A percentile compares a stretch with the other conserved stretches of the same genome.
phyloP scores from a whole-genome alignment of 37 sponge, comb jelly and placozoan species.

The Aplysina aerophoba region DNA sequence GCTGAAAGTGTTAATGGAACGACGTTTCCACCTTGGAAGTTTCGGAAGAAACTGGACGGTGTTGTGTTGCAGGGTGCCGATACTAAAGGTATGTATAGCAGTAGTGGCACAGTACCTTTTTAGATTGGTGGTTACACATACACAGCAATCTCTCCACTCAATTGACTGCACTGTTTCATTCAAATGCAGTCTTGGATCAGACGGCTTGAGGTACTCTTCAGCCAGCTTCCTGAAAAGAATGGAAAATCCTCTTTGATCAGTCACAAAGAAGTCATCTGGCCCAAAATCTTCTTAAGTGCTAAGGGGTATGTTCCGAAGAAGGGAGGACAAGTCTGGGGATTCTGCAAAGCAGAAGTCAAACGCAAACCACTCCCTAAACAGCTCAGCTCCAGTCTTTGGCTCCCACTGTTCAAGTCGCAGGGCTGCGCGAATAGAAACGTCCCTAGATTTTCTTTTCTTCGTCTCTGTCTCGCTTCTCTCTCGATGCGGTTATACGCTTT shows the following conservation, averaged over 20 bases:
- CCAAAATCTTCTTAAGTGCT: conserved; percentile 21
- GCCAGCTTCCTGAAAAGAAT: conserved; percentile 23
- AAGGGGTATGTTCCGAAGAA: background rate
- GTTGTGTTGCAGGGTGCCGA: conserved; percentile 55
- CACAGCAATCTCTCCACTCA: conserved; percentile 57
- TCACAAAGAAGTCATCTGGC: conserved; percentile 19
- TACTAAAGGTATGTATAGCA: conserved; percentile 57
- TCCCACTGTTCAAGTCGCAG: conserved; percentile 1
- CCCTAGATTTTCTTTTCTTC: background rate
- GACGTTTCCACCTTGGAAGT: conserved; percentile 26
- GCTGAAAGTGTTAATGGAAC: conserved; percentile 30
- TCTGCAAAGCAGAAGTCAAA: conserved; percentile 37
- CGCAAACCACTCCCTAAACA: conserved; percentile 36
- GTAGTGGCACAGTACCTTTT: conserved; percentile 53
- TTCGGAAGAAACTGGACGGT: conserved; percentile 33
- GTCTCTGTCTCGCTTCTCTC: background rate
- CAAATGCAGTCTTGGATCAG: conserved; percentile 41
- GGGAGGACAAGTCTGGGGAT: conserved; percentile 23
- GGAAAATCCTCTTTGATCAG: conserved; percentile 40
- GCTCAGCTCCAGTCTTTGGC: background rate
- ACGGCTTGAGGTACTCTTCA: conserved; percentile 11
- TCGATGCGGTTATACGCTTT: background rate
- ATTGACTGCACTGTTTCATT: conserved; percentile 34
- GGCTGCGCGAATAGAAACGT: conserved; percentile 30
- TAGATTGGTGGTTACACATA: conserved; percentile 43